These are phyloP conservation scores for Apoderus coryli DNA, from an alignment of 2,888 invertebrate species.

Conservation along the genomic window DNA sequence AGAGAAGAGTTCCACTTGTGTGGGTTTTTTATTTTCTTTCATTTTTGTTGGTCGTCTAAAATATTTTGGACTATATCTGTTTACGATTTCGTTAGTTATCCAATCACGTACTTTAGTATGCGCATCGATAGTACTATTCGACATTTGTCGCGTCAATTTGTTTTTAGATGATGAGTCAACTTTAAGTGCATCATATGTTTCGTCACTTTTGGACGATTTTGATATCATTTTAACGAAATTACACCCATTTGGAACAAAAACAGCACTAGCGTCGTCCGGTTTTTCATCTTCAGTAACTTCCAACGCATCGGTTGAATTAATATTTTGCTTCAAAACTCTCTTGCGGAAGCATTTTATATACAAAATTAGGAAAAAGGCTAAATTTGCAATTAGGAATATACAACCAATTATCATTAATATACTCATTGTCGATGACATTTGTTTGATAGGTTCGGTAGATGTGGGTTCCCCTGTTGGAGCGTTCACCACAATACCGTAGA, in stretches of 20 bases:
- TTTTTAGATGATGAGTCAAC: conserved; percentile 43
- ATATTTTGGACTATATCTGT: conserved; percentile 54
- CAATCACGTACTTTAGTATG: conserved; percentile 77
- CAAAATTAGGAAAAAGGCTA: conserved; percentile 50
- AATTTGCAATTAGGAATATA: conserved; percentile 57
- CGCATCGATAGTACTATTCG: conserved; percentile 69
- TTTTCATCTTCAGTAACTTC: conserved; percentile 21
- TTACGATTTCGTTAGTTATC: conserved; percentile 68
- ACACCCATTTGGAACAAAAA: conserved; percentile 34
- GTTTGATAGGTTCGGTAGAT: conserved; percentile 20
- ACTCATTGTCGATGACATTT: conserved; percentile 37
- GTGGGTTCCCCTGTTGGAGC: conserved; percentile 26
- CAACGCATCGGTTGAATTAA: conserved; percentile 30
- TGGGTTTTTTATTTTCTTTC: conserved; percentile 16
- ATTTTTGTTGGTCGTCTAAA: conserved; percentile 30
- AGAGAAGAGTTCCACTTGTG: conserved; percentile 18
- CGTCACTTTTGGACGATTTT: conserved; percentile 35
- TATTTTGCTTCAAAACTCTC: conserved; percentile 28
- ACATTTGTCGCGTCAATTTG: conserved; percentile 55
- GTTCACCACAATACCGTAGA: conserved; percentile 29
- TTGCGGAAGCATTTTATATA: conserved; percentile 51
- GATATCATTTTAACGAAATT: conserved; percentile 42
- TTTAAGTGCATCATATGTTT: conserved; percentile 37
- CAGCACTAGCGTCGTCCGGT: conserved; percentile 33
- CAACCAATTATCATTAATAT: conserved; percentile 49